Conservation (phyloP, 2,113 vertebrate genomes). For the Castor canadensis region DNA sequence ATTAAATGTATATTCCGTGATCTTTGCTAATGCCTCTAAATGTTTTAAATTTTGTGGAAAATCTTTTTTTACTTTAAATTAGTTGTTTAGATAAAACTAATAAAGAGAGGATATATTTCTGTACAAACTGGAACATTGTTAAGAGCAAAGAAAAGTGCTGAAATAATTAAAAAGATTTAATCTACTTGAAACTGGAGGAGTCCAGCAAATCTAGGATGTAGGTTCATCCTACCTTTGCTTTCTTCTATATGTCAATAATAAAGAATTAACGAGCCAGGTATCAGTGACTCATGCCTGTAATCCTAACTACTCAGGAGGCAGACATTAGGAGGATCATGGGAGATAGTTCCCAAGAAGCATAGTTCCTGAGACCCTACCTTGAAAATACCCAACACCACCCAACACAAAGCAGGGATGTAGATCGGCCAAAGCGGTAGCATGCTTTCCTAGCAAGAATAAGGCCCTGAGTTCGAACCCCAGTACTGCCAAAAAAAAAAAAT, state of each 20-base stretch:
- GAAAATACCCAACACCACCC: no score
- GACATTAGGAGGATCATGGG: no score
- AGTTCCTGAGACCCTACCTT: no score
- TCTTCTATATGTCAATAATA: background rate
- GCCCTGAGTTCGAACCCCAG: no score
- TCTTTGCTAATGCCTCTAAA: conserved; percentile 9
- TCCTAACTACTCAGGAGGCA: no score
- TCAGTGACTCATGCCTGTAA: no score
- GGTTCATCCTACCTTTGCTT: background rate
- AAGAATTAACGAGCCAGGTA: no score
- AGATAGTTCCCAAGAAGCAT: no score
- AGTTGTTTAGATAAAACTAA: background rate
- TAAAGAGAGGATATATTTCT: background rate
- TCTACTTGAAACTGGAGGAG: background rate
- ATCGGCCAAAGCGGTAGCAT: no score
- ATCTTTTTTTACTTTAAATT: background rate
- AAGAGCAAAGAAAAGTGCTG: background rate
- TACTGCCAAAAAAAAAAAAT: conserved; percentile 2
- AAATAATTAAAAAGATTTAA: background rate
- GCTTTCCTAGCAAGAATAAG: no score
- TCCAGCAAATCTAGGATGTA: background rate
- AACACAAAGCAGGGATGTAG: no score
- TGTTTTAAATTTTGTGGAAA: background rate
- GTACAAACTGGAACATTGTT: background rate
- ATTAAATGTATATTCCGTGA: background rate